Base-by-base conservation (phyloP, 2,797 vertebrate genomes). In the Myotis pilosus region DNA sequence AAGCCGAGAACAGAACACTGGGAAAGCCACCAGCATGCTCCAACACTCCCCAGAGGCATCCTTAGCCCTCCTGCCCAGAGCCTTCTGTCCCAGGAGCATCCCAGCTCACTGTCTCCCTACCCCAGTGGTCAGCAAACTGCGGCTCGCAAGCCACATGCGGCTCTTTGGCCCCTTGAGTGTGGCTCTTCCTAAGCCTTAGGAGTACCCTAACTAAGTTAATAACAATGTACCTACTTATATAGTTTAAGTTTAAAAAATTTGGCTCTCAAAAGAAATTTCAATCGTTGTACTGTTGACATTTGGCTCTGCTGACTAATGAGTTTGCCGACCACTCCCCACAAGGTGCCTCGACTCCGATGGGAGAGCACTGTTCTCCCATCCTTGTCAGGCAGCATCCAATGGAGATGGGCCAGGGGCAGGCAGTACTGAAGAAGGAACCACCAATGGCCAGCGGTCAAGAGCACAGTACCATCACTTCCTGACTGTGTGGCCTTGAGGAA, bases 361-460 rank as follows among this genome's bases (percentile, higher is more conserved):
- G 57, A 60, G n/a, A 17, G 12, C 28, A 38, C 17, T 1, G 15
- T 0, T 6, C 87, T 8, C 6, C 41, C 7, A 16, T 20, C 51
- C n/a, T 0, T 0, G 20, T 47, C 64, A 55, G 44, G 28, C 13
- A 5, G 72, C 20, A 16, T 1, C 6, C 19, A 0, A 7, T 1
- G n/a, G 15, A 16, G 68, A 11, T 0, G 0, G 66, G 20, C 2
- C 4, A 0, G 25, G 38, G 38, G 69, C 20, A 2, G 53, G 38
- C 0, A 10, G 47, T 3, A 17, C 0, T 3, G 8, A 57, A 38
- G 33, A n/a, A 16, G n/a, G 64, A 16, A 9, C 44, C 62, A 4
- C 0, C 0, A 19, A 6, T 60, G 41, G 9, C 6, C 5, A 0
- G 49, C 0, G 6, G 33, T 3, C 19, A 17, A 33, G 8, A 30